These are phyloP conservation scores for Tychaedon coryphoeus DNA, from an alignment of 2,113 vertebrate species.

Conservation along the genomic window DNA sequence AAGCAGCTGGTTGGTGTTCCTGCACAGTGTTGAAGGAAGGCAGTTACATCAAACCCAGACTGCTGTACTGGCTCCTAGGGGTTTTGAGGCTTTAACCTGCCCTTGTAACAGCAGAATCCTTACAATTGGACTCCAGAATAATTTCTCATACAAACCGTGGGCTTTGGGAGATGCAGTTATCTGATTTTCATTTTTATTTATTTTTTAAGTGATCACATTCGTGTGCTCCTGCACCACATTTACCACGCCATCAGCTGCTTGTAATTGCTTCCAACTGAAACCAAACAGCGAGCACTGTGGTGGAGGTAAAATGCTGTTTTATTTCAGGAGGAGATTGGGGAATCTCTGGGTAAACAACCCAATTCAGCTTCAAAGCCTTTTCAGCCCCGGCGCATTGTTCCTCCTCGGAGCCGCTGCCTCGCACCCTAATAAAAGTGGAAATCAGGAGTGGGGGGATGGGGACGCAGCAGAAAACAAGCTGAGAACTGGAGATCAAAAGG, in stretches of 20 bases:
- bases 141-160: background rate
- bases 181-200: background rate
- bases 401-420: slow-evolving; percentile 33
- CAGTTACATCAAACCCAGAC: too few species aligned
- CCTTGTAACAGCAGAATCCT: background rate
- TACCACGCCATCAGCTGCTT: background rate
- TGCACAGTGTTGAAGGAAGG: background rate
- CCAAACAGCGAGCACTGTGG: background rate
- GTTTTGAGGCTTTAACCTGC: background rate
- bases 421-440: slow-evolving; percentile 58
- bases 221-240: background rate
- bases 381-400: slow-evolving; percentile 30
- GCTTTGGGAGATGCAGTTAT: background rate
- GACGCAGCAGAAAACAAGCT: slow-evolving; percentile 19
- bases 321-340: slow-evolving; percentile 16
- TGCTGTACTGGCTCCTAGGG: background rate
- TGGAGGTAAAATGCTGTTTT: slow-evolving; percentile 13
- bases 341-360: slow-evolving; percentile 38
- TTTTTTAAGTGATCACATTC: background rate
- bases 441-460: slow-evolving; percentile 33
- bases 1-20: background rate
- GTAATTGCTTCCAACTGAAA: slow-evolving; percentile 10
- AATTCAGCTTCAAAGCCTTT: slow-evolving; percentile 50
- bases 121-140: background rate
- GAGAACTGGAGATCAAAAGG: slow-evolving; percentile 66